These are phyloP conservation scores for Rhabdophis nuchalis DNA, from an alignment of 2,797 vertebrate species.

Conservation along the genomic window DNA sequence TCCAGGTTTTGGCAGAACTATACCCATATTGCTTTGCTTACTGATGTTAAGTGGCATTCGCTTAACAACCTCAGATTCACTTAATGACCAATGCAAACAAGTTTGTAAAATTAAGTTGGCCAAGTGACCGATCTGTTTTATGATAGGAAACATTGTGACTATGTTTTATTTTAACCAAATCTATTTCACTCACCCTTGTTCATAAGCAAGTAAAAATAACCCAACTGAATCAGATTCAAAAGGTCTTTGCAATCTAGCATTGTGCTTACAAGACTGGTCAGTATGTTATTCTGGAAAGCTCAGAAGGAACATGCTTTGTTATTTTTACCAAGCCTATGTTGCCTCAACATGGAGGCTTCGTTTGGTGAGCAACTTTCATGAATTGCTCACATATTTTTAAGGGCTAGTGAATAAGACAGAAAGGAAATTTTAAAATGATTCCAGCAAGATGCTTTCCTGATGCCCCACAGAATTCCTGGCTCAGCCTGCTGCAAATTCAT, in stretches of 20 bases:
- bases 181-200: background rate
- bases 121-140: background rate
- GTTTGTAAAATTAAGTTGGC: background rate
- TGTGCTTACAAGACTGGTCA: background rate
- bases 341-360: background rate
- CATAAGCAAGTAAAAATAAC: background rate
- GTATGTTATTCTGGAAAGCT: background rate
- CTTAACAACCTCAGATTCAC: background rate
- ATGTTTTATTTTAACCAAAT: background rate
- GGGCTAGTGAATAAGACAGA: background rate
- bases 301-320: background rate
- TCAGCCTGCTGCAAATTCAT: background rate
- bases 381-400: background rate
- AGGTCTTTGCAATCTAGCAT: background rate
- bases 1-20: background rate
- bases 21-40: background rate
- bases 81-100: background rate
- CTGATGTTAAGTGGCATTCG: background rate
- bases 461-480: background rate
- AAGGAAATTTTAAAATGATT: background rate
- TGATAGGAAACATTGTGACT: background rate
- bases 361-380: background rate
- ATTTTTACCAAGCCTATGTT: background rate
- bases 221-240: background rate
- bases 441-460: background rate